These are phyloP conservation scores for rabbit (Oryctolagus cuniculus) DNA, from an alignment of 2,113 vertebrate species.

Conservation along the genomic window DNA sequence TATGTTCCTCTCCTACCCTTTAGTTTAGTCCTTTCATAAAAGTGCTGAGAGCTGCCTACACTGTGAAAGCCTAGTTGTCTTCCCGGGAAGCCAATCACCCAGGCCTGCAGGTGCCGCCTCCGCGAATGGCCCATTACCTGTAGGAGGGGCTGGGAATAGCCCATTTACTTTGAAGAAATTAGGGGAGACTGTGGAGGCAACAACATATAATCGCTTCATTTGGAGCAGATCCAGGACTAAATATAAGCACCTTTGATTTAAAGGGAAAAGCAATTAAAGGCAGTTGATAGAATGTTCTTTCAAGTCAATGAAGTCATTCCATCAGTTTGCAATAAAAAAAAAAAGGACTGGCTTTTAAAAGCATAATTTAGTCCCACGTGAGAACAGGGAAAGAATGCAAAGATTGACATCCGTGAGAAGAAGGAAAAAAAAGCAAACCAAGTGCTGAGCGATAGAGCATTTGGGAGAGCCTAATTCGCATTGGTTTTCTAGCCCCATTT, in stretches of 20 bases:
- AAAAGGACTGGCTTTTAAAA: constrained; percentile 47
- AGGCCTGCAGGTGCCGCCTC: background rate
- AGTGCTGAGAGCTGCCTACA: background rate
- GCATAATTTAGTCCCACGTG: constrained; percentile 26
- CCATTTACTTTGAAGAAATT: constrained; percentile 23
- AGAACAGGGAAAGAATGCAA: background rate
- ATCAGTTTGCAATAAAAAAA: constrained; percentile 44
- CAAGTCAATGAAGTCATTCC: constrained; percentile 63
- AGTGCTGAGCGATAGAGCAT: too few relatives aligned
- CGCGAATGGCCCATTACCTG: background rate
- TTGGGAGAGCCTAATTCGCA: background rate
- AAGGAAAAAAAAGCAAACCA: background rate
- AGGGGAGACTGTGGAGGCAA: background rate
- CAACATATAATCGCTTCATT: constrained; percentile 47
- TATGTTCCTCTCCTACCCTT: background rate
- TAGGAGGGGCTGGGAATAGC: background rate
- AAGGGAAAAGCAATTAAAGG: constrained; percentile 64
- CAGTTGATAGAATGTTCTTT: constrained; percentile 56
- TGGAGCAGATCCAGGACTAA: constrained; percentile 46
- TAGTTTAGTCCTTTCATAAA: background rate
- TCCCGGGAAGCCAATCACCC: background rate
- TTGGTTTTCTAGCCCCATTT: background rate
- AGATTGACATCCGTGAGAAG: background rate
- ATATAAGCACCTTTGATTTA: constrained; percentile 66
- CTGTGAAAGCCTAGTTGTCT: background rate